Percentiles rank a stretch among this genome's conserved stretches.
These are phyloP conservation scores for Parasteatoda tepidariorum DNA, from an alignment of 1,140 invertebrate species.

Conservation along the genomic window DNA sequence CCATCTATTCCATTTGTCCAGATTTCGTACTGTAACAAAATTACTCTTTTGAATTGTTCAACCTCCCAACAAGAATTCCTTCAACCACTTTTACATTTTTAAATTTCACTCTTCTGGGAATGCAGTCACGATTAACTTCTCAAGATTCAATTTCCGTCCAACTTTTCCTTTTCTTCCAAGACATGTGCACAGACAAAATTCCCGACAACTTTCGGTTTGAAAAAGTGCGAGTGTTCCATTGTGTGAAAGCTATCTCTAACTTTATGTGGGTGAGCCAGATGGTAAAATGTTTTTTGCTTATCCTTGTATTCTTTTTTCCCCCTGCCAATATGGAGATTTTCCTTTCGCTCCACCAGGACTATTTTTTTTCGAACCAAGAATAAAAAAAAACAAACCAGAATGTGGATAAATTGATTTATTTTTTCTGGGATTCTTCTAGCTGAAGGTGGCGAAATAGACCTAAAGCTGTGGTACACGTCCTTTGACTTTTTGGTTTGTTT, in stretches of 20 bases:
- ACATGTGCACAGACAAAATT: neutral
- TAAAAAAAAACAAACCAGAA: neutral
- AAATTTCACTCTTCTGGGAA: slow-evolving; percentile 3
- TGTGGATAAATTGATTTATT: neutral
- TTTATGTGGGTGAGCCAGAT: slow-evolving; percentile 28
- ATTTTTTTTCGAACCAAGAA: neutral
- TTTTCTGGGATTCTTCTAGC: neutral
- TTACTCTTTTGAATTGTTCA: no score
- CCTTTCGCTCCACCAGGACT: neutral
- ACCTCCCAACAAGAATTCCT: neutral
- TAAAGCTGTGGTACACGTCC: slow-evolving; percentile 7
- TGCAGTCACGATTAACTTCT: slow-evolving; percentile 34
- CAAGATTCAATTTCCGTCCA: slow-evolving; percentile 41
- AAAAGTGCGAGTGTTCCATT: slow-evolving; percentile 30
- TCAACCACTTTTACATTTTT: slow-evolving; percentile 15
- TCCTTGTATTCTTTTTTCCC: neutral
- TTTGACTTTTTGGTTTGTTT: slow-evolving; percentile 24
- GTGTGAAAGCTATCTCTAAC: neutral
- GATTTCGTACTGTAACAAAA: no score
- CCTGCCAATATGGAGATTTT: slow-evolving; percentile 53
- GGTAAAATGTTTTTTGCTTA: neutral
- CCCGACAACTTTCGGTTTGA: neutral
- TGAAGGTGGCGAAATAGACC: slow-evolving; percentile 56
- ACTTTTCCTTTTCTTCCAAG: neutral
- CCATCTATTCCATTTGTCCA: no score